Evolutionary conservation across 2,797 vertebrate genomes (phyloP), one percentile per base, ranked within the genome.

Genomic region (Anas bernieri): DNA sequence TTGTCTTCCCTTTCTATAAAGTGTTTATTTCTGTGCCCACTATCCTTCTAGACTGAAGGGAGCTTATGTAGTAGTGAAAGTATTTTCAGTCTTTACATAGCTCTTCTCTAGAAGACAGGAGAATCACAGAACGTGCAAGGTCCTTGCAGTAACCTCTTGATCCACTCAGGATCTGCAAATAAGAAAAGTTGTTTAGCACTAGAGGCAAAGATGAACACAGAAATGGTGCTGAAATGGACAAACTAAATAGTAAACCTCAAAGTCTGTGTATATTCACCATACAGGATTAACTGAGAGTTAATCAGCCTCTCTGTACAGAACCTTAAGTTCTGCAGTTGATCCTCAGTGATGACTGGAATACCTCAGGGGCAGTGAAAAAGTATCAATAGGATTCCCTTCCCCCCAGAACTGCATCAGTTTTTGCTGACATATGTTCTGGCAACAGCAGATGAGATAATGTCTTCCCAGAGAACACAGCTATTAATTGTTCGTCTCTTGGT

Each of bases 91-190:
- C 73, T 77, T 90, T 73, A 76, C 55, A 12, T 18, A 43, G 79
- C 62, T 22, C 46, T 77, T 76, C 30, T 74, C 97, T 98, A 99
- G 95, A 98, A 98, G 90, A 99, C 97, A 2, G 99, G 99, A 28
- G 99, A 99, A 93, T 99, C 99, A 28, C 99, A 99, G 96, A 99
- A 98, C 0, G 98, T 98, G 93, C 99, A 99, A 31, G 99, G 98
- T 37, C 98, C 98, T 78, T 98, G 98, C 76, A 99, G 97, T 6
- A 99, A 96, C 97, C 98, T 98, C 98, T 98, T 99, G 90, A 99
- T 99, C 99, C 99, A 99, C 72, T 99, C 98, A 13, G 99, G 99
- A 95, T 99, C 99, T 99, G 97, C 67, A 97, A 93, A 77, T 30
- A 74, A 93, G 79, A 94, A 95, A 92, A 46, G 18, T 2, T 37